Percentiles rank a stretch among this genome's conserved stretches.
Conservation (phyloP, 2,888 invertebrate species). For the Cremastinae sp. region DNA sequence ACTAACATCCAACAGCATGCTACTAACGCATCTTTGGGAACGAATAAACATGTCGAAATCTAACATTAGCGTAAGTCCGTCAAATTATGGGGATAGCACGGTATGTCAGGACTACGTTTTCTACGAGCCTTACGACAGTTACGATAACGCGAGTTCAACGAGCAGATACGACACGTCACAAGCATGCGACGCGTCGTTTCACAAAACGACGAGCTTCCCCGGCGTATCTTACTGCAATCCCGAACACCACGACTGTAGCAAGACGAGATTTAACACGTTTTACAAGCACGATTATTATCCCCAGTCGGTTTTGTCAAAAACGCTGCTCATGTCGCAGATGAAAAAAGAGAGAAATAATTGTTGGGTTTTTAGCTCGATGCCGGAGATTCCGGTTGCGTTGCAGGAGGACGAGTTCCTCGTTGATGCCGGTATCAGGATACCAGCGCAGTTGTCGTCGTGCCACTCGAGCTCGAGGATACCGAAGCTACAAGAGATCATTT, state of each 20-base stretch:
- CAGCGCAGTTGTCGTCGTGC: constrained; percentile 72
- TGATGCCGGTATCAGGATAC: constrained; percentile 78
- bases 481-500: constrained; percentile 73
- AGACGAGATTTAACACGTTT: constrained; percentile 43
- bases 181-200: constrained; percentile 44
- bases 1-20: constrained; percentile 76
- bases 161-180: constrained; percentile 43
- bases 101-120: constrained; percentile 66
- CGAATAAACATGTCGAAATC: constrained; percentile 69
- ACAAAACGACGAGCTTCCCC: constrained; percentile 42
- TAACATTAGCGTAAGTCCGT: constrained; percentile 68
- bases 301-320: constrained; percentile 68
- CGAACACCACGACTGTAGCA: constrained; percentile 45
- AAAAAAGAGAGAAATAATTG: constrained; percentile 73
- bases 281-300: constrained; percentile 61
- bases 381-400: constrained; percentile 75
- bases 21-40: constrained; percentile 76
- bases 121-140: constrained; percentile 52
- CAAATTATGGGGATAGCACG: constrained; percentile 67
- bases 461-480: constrained; percentile 76
- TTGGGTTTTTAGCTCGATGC: constrained; percentile 79
- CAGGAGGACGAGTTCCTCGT: constrained; percentile 79
- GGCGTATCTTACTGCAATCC: constrained; percentile 51
- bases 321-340: constrained; percentile 68
- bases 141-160: constrained; percentile 25